Evolutionary conservation across 2,888 invertebrate species (phyloP), one percentile per base, ranked within the genome.

Genomic region (Abrostola tripartita): DNA sequence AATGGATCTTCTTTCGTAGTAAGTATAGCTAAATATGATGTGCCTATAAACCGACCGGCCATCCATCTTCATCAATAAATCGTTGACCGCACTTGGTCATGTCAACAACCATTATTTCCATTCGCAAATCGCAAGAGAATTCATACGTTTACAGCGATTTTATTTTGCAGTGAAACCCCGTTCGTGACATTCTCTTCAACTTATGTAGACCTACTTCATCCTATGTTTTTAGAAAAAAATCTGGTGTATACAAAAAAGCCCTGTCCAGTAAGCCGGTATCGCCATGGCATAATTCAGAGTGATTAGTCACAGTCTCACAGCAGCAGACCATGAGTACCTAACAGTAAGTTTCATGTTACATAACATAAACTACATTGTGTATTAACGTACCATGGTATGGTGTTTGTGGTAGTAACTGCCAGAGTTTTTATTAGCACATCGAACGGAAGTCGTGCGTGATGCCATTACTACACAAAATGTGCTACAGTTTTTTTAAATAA

Each of bases 361-460:
- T 65, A 57, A 65, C 37, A 55, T 66, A 57, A 65, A 58, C 61
- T 53, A 58, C 62, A 64, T 37, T 65, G 42, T 52, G 53, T 62
- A 54, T 53, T 52, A 55, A 37, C 55, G 54, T 53, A 36, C 37
- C 61, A 64, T 68, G 51, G 50, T 37, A 40, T 49, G 50, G 52
- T 36, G 42, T 60, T 38, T 38, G 53, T 58, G 42, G 53, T 42
- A 53, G 41, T 37, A 68, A 62, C 63, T 58, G 67, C 53, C 73
- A 70, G 78, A 80, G 65, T 78, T 79, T 79, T 81, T 76, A 78
- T 76, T 72, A 70, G 71, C 73, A 57, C 68, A 71, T 62, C 60
- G 61, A 78, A 70, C 78, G 79, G 79, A 82, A 75, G 75, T 73
- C 74, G 71, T 74, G 79, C 78, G 73, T 70, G 72, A 71, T 70